Percentiles rank a stretch among this genome's conserved stretches.
Conservation (phyloP, 2,113 vertebrate genomes). For the Neofelis nebulosa region DNA sequence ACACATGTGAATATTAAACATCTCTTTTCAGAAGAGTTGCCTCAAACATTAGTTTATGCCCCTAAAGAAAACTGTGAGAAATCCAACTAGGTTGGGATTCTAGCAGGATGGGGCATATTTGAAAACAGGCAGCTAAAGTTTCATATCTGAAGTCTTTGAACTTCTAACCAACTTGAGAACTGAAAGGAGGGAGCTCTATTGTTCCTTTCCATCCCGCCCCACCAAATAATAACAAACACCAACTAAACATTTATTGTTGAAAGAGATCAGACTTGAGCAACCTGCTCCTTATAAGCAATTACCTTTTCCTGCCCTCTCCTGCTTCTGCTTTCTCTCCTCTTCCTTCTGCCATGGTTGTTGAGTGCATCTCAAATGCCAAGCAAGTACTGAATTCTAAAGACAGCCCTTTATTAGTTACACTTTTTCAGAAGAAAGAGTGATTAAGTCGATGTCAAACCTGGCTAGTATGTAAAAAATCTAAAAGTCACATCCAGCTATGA, state of each 20-base stretch:
- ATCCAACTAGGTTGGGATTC: background rate
- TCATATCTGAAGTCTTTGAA: background rate
- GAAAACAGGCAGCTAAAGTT: background rate
- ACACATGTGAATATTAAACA: background rate
- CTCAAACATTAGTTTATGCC: background rate
- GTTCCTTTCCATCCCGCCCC: background rate
- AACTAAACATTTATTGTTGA: background rate
- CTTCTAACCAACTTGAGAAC: background rate
- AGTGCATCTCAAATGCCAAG: background rate
- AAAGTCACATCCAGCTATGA: background rate
- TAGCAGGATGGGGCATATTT: background rate
- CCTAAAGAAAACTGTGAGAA: background rate
- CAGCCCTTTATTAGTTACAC: background rate
- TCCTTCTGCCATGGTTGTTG: background rate
- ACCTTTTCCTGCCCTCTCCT: background rate
- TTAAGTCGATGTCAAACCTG: background rate
- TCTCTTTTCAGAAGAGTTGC: background rate
- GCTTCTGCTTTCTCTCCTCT: background rate
- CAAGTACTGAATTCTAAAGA: background rate
- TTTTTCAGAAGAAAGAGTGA: background rate
- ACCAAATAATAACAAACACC: too few species aligned
- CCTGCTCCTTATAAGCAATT: background rate
- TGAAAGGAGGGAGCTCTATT: background rate
- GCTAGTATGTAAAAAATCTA: background rate
- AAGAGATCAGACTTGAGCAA: background rate